These are phyloP conservation scores for Drosophila koepferae DNA, from an alignment of 2,888 invertebrate species.

Conservation along the genomic window DNA sequence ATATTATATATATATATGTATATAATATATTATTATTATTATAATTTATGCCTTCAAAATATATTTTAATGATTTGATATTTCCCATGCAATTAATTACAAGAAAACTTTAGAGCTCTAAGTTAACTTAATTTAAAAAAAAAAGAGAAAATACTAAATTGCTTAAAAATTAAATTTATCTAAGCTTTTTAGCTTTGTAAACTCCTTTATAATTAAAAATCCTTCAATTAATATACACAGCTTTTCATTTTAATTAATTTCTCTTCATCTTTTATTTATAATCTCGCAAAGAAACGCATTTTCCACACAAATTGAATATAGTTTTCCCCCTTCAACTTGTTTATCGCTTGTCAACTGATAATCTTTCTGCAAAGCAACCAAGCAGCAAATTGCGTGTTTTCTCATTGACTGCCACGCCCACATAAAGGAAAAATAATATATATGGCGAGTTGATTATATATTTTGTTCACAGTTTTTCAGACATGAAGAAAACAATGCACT, in stretches of 20 bases:
- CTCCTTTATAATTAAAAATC: background rate
- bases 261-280: background rate
- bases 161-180: too few species aligned
- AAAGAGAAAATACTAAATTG: too few species aligned
- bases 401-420: conserved; percentile 17
- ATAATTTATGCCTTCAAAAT: too few species aligned
- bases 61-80: too few species aligned
- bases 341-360: conserved; percentile 28
- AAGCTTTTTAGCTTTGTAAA: background rate
- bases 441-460: conserved; percentile 3
- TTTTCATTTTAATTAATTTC: background rate
- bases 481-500: conserved; percentile 26
- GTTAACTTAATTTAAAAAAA: too few species aligned
- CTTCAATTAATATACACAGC: background rate
- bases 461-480: conserved; percentile 14
- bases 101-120: too few species aligned
- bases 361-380: conserved; percentile 2
- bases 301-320: background rate
- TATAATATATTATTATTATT: too few species aligned
- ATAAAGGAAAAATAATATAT: background rate
- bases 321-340: conserved; percentile 5
- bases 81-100: too few species aligned
- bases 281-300: background rate
- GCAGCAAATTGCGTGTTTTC: conserved; percentile 9
- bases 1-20: too few species aligned